Evolutionary conservation across 1,140 invertebrate genomes (phyloP), one percentile per base, ranked within the genome.

Genomic region (Mylabris phalerata): DNA sequence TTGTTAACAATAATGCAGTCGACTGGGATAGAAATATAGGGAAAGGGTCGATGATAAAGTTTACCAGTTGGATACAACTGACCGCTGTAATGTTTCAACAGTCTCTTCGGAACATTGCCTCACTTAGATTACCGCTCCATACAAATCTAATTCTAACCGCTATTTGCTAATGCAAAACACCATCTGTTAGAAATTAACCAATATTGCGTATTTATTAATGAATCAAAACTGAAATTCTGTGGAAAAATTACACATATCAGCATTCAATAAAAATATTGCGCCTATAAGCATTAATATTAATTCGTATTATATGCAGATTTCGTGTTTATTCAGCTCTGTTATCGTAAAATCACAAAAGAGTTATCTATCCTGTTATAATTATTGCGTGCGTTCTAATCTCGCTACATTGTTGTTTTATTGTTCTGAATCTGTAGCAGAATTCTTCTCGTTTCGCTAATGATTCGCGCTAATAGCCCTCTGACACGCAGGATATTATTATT

Each of bases 21-120:
- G 45, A 42, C 38, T 32, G 48, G 49, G 39, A 55, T 38, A 13
- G 32, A 19, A 5, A 38, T 7, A 32, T 25, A 11, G 27, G 24
- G 5, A 40, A 11, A 38, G 45, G 13, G n/a, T 32, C 50, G 48
- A 62, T 65, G 63, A 62, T 62, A 61, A 52, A 65, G 55, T 55
- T 58, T 44, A 57, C 57, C 60, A 58, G 63, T 65, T 65, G 60
- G 63, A 59, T 65, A 59, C 63, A 65, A 60, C 63, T 65, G 63
- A 65, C 63, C 63, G 48, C 57, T 57, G 57, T 60, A 65, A 65
- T 65, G 63, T 62, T 65, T 65, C 63, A 65, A 50, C 13, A 40
- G 42, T 45, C 26, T 50, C 48, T 52, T 27, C 55, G 62, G 47
- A 27, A 47, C 51, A 57, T 60, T 60, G 32, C 32, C 7, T 32